Percentiles rank a stretch among this genome's conserved stretches.
Conservation (phyloP, 2,888 invertebrate species). For the Patella ulyssiponensis region DNA sequence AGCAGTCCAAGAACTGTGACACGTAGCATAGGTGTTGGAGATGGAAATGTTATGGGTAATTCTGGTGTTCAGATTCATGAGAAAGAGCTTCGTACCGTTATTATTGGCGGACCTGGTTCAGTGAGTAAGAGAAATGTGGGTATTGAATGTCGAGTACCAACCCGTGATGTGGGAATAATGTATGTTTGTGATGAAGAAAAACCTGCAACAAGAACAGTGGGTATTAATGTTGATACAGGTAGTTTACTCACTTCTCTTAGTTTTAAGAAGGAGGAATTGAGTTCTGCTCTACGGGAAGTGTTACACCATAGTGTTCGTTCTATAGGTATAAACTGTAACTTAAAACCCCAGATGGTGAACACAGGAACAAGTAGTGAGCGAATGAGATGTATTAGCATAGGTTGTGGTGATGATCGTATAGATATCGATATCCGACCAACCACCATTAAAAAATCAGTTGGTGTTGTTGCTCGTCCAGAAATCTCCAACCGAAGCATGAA, state of each 20-base stretch:
- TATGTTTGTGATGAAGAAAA: conserved; percentile 65
- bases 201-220: conserved; percentile 63
- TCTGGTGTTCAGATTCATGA: conserved; percentile 67
- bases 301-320: conserved; percentile 66
- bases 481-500: conserved; percentile 46
- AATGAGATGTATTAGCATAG: conserved; percentile 46
- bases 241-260: conserved; percentile 53
- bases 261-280: conserved; percentile 63
- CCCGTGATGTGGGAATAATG: conserved; percentile 69
- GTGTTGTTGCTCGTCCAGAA: conserved; percentile 58
- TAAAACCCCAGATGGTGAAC: conserved; percentile 43
- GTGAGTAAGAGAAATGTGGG: conserved; percentile 64
- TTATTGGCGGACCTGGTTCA: conserved; percentile 56
- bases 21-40: conserved; percentile 77
- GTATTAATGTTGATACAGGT: conserved; percentile 65
- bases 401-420: conserved; percentile 62
- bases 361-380: conserved; percentile 36
- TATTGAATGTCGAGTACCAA: conserved; percentile 60
- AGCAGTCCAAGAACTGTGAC: conserved; percentile 57
- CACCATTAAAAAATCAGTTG: conserved; percentile 56
- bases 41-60: conserved; percentile 73
- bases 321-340: conserved; percentile 61
- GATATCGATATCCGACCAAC: conserved; percentile 63
- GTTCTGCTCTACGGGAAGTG: conserved; percentile 57
- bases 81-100: conserved; percentile 70